Conservation (phyloP, 2,797 vertebrate genomes). For the Xyrichtys novacula region DNA sequence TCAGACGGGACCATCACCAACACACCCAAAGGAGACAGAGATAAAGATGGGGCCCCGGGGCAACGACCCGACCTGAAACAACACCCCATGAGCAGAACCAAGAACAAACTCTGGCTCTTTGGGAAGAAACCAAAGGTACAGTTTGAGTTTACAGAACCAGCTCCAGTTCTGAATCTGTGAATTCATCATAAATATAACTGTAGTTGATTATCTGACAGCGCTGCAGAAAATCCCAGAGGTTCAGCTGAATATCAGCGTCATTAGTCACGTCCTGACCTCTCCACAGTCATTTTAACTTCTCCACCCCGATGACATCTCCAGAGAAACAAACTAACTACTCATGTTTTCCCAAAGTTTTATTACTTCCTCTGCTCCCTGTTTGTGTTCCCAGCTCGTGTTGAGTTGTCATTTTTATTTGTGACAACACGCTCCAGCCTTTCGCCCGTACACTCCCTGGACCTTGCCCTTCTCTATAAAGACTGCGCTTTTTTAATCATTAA, state of each 20-base stretch:
- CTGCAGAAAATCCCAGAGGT: not conserved
- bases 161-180: not conserved
- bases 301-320: not conserved
- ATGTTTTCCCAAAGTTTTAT: not conserved
- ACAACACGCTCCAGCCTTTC: not conserved
- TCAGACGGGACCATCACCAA: slow-evolving; percentile 96
- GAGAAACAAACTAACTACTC: not conserved
- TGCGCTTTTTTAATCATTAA: slow-evolving; percentile 57
- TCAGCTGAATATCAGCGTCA: not conserved
- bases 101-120: slow-evolving; percentile 99
- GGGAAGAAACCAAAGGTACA: slow-evolving; percentile 99
- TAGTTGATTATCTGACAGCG: not conserved
- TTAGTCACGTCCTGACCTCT: slow-evolving; percentile 16
- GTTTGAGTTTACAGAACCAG: not conserved
- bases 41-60: slow-evolving; percentile 77
- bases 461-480: slow-evolving; percentile 55
- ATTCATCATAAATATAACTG: not conserved
- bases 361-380: not conserved
- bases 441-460: slow-evolving; percentile 49
- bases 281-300: not conserved
- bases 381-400: not conserved
- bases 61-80: slow-evolving; percentile 91
- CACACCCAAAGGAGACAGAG: slow-evolving; percentile 79
- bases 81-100: slow-evolving; percentile 90
- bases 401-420: slow-evolving; percentile 7